Evolutionary conservation across 1,140 invertebrate genomes (phyloP).

Genomic region (Scylla paramamosain): DNA sequence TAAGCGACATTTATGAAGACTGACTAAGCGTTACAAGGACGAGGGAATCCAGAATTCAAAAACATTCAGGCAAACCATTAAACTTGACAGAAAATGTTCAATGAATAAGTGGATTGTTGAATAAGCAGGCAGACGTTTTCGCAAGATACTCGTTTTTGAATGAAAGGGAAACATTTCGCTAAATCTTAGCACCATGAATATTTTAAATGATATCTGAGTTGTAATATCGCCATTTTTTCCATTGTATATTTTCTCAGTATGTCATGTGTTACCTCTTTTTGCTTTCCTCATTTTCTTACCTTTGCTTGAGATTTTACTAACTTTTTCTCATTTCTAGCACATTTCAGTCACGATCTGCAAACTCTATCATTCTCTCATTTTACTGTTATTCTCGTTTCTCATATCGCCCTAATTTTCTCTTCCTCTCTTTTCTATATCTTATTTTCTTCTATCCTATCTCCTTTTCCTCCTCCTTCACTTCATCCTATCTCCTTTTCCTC

Average conservation of each 20-base stretch:
- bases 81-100: too few relatives aligned
- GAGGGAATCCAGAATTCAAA: too few relatives aligned
- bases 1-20: too few relatives aligned
- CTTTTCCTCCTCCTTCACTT: neutral
- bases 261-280: neutral
- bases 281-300: neutral
- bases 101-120: too few relatives aligned
- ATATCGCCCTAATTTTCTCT: neutral
- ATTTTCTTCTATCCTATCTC: neutral
- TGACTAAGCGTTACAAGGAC: too few relatives aligned
- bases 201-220: neutral
- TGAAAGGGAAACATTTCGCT: neutral
- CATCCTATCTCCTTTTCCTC: neutral
- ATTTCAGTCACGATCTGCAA: too few relatives aligned
- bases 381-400: neutral
- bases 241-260: neutral
- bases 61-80: too few relatives aligned
- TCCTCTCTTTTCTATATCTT: neutral
- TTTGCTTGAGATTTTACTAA: too few relatives aligned
- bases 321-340: too few relatives aligned
- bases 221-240: neutral
- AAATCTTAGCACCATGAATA: neutral
- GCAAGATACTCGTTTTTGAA: neutral
- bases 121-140: too few relatives aligned
- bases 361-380: neutral